These are phyloP conservation scores for Scomber colias DNA, from an alignment of 2,113 vertebrate species.

Conservation along the genomic window DNA sequence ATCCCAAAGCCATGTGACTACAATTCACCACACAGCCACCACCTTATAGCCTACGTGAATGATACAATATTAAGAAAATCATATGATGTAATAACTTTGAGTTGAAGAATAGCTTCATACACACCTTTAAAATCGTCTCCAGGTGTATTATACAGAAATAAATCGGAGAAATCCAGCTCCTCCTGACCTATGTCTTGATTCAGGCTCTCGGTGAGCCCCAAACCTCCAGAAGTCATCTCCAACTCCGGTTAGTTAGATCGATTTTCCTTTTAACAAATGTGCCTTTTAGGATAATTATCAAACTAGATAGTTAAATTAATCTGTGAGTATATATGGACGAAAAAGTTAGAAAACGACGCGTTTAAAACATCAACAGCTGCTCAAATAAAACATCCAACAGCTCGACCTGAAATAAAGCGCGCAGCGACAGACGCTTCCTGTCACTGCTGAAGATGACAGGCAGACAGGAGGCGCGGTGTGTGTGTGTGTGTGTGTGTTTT, in stretches of 20 bases:
- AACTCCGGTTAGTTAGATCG: background rate
- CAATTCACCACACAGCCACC: background rate
- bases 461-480: conserved; percentile 9
- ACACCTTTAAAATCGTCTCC: conserved; percentile 88
- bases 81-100: too few relatives aligned
- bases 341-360: background rate
- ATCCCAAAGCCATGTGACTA: conserved; percentile 6
- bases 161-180: conserved; percentile 91
- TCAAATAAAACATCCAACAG: conserved; percentile 23
- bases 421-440: conserved; percentile 63
- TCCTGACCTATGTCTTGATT: conserved; percentile 83
- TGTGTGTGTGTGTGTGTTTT: background rate
- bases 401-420: conserved; percentile 1
- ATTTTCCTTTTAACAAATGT: background rate
- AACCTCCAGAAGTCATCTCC: conserved; percentile 84
- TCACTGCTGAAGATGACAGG: conserved; percentile 56
- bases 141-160: conserved; percentile 87
- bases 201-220: conserved; percentile 67
- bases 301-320: background rate
- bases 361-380: conserved; percentile 25
- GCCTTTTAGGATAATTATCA: background rate
- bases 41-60: background rate
- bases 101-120: conserved; percentile 1
- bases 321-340: background rate
- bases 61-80: background rate